A percentile compares a stretch with the other conserved stretches of the same genome.
These are phyloP conservation scores for Rhodeus uyekii DNA, from an alignment of 2,797 vertebrate genomes.

Conservation along the genomic window DNA sequence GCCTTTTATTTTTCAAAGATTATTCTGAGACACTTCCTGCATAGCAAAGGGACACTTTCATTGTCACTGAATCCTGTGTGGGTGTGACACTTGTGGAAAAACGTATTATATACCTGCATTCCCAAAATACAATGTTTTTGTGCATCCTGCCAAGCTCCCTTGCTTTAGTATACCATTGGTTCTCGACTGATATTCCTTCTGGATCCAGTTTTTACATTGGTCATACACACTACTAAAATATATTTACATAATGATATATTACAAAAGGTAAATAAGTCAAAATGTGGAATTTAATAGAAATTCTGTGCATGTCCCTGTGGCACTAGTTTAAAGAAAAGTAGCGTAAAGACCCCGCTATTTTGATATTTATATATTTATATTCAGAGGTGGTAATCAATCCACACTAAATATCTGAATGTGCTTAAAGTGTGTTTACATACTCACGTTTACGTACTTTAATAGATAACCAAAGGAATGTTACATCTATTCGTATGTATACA, in stretches of 20 bases:
- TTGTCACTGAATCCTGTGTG: slow-evolving; percentile 49
- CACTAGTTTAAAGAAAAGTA: no score
- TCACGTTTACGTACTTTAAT: no score
- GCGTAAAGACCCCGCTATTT: no score
- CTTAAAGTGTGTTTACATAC: no score
- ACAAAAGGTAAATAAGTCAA: neutral
- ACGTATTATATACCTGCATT: slow-evolving; percentile 4
- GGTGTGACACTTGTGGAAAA: slow-evolving; percentile 30
- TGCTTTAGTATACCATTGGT: slow-evolving; percentile 9
- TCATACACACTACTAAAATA: neutral
- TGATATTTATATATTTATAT: no score
- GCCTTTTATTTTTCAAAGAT: slow-evolving; percentile 37
- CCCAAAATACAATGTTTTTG: slow-evolving; percentile 51
- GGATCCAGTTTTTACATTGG: neutral
- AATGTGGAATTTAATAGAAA: neutral
- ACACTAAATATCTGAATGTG: no score
- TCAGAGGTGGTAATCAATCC: no score
- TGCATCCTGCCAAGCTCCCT: slow-evolving; percentile 49
- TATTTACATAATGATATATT: neutral
- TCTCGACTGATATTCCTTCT: neutral
- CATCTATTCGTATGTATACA: no score
- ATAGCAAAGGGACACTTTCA: slow-evolving; percentile 22
- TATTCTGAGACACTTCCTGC: slow-evolving; percentile 53
- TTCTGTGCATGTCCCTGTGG: neutral
- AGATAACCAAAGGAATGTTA: no score